Conservation (phyloP, 2,113 vertebrate species). For the Cygnus atratus region DNA sequence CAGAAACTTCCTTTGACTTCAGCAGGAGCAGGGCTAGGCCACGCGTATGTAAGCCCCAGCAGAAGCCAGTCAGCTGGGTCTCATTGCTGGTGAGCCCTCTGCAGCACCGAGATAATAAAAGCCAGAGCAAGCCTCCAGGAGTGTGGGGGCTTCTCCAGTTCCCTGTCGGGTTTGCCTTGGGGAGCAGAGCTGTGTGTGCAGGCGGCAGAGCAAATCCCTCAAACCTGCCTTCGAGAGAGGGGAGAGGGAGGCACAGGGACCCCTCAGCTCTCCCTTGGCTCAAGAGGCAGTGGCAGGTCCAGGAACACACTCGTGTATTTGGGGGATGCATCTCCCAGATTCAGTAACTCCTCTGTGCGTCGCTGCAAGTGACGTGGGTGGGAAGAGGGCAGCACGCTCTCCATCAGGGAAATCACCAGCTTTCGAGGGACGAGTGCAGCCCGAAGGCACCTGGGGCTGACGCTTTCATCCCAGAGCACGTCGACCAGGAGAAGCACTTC, state of each 20-base stretch:
- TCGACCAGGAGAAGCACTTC: neutral
- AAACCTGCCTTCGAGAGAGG: neutral
- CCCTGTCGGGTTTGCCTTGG: rapidly evolving
- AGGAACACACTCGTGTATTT: neutral
- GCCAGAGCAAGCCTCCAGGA: neutral
- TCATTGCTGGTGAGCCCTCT: neutral
- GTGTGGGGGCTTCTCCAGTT: neutral
- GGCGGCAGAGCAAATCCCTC: neutral
- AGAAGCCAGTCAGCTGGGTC: neutral
- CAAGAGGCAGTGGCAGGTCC: neutral
- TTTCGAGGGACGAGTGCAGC: neutral
- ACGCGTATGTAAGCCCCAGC: neutral
- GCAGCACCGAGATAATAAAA: neutral
- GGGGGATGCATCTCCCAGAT: neutral
- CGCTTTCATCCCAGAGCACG: neutral
- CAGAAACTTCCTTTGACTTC: neutral
- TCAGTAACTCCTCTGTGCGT: neutral
- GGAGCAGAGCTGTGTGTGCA: rapidly evolving
- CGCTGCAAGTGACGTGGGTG: neutral
- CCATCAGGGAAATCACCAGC: neutral
- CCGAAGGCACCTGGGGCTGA: neutral
- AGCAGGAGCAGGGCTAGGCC: neutral
- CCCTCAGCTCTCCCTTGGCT: neutral
- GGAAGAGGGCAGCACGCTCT: neutral
- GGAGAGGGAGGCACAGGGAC: neutral